These are phyloP conservation scores for Rhynchopsitta pachyrhyncha DNA, from an alignment of 2,113 vertebrate species.

Conservation along the genomic window DNA sequence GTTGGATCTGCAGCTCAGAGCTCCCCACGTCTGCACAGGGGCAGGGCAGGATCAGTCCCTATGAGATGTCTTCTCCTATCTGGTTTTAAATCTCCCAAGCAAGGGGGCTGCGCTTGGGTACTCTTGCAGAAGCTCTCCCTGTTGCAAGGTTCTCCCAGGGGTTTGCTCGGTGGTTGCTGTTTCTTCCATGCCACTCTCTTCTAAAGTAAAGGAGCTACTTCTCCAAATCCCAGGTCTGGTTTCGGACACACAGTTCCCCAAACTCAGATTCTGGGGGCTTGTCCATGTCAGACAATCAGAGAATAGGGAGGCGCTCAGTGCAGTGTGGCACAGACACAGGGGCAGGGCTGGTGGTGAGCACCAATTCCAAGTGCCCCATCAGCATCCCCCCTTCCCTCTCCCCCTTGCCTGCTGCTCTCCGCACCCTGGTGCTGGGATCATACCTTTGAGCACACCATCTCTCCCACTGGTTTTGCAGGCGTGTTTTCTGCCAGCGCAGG, in stretches of 20 bases:
- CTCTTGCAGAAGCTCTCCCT: neutral
- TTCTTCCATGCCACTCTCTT: neutral
- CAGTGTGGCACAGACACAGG: neutral
- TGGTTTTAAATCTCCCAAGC: neutral
- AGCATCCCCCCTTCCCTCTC: neutral
- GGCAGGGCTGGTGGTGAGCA: neutral
- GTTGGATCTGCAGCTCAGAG: neutral
- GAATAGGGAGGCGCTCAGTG: neutral
- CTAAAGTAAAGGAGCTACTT: neutral
- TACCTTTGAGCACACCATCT: neutral
- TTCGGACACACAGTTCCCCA: neutral
- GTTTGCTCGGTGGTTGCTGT: neutral
- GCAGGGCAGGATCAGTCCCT: neutral
- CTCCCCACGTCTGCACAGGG: neutral
- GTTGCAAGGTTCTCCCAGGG: neutral
- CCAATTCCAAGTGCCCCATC: neutral
- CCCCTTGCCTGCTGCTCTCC: neutral
- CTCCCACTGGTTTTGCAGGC: slow-evolving; percentile 65
- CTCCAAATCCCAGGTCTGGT: neutral
- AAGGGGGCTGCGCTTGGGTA: neutral
- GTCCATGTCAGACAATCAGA: neutral
- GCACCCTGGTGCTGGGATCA: neutral
- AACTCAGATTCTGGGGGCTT: neutral
- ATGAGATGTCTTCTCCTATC: neutral
- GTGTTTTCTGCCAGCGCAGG: slow-evolving; percentile 79